Percentiles rank a stretch among this genome's conserved stretches.
Conservation (phyloP, 2,888 invertebrate species). For the Agonopterix arenella region DNA sequence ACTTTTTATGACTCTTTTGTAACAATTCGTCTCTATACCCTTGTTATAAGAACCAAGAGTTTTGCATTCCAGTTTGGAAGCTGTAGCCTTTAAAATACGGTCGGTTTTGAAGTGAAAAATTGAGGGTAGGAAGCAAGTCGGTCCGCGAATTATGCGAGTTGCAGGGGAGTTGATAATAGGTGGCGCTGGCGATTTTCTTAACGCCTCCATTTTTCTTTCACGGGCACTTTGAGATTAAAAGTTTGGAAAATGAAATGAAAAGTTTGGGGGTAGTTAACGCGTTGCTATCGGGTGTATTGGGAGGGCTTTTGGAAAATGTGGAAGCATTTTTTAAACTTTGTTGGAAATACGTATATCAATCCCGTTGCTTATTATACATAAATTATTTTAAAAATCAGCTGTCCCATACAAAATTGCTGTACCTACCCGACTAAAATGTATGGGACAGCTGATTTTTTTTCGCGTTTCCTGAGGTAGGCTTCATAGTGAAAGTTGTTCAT, state of each 20-base stretch:
- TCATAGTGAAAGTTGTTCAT: too few species aligned
- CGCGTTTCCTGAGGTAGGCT: too few species aligned
- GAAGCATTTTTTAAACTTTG: not conserved
- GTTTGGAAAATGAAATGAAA: constrained; percentile 72
- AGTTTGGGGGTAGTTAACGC: constrained; percentile 40
- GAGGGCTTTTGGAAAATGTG: constrained; percentile 13
- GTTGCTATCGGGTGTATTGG: constrained; percentile 45
- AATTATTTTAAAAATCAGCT: too few species aligned
- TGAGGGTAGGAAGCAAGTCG: not conserved
- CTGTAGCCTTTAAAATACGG: not conserved
- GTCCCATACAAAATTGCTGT: too few species aligned
- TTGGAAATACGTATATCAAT: too few species aligned
- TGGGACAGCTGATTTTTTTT: too few species aligned
- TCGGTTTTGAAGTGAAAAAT: not conserved
- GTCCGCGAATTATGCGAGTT: constrained; percentile 38
- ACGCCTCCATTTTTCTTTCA: constrained; percentile 72
- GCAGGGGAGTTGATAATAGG: constrained; percentile 68
- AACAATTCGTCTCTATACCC: constrained; percentile 54
- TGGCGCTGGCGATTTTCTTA: constrained; percentile 71
- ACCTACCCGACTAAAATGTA: too few species aligned
- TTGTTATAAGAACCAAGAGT: constrained; percentile 26
- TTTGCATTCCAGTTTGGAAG: not conserved
- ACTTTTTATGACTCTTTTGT: constrained; percentile 75
- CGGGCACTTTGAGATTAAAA: constrained; percentile 77
- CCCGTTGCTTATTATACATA: too few species aligned